These are phyloP conservation scores for Malthinus flaveolus DNA, from an alignment of 2,888 invertebrate genomes.

Conservation along the genomic window DNA sequence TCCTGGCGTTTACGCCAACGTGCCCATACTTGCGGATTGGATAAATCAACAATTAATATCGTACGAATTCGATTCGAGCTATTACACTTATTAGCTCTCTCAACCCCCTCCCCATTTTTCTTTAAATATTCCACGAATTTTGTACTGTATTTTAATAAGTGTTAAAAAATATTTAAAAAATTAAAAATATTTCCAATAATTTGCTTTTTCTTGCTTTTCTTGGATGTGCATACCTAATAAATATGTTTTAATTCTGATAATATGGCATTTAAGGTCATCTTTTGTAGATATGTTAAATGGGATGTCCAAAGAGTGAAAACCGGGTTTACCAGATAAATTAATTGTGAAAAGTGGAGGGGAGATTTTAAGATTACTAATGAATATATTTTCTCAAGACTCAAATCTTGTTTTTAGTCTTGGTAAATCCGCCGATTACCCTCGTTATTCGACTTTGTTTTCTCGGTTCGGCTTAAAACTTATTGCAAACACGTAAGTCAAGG, in stretches of 20 bases:
- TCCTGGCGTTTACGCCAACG: slow-evolving; percentile 59
- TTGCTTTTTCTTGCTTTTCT: not conserved
- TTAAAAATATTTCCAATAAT: not conserved
- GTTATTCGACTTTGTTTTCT: slow-evolving; percentile 1
- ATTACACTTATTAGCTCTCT: slow-evolving; percentile 41
- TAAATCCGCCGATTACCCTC: slow-evolving; percentile 9
- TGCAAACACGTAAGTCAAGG: slow-evolving; percentile 26
- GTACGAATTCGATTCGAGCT: slow-evolving; percentile 54
- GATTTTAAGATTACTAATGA: slow-evolving; percentile 8
- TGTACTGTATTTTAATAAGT: not conserved
- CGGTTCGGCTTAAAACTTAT: not conserved
- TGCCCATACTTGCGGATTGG: slow-evolving; percentile 55
- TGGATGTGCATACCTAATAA: not conserved
- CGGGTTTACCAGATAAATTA: slow-evolving; percentile 28
- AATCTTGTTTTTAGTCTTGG: slow-evolving; percentile 9
- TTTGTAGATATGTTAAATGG: slow-evolving; percentile 9
- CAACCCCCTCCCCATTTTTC: not conserved
- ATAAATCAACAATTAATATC: slow-evolving; percentile 49
- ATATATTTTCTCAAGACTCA: slow-evolving; percentile 7
- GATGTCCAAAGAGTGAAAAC: slow-evolving; percentile 21
- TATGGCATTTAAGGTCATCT: slow-evolving; percentile 16
- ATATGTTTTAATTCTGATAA: not conserved
- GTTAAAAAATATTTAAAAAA: not conserved
- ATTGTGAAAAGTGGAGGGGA: slow-evolving; percentile 11
- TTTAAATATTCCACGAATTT: not conserved